phyloP scores from a whole-genome alignment of 2,113 vertebrate genomes.

The Vombatus ursinus region DNA sequence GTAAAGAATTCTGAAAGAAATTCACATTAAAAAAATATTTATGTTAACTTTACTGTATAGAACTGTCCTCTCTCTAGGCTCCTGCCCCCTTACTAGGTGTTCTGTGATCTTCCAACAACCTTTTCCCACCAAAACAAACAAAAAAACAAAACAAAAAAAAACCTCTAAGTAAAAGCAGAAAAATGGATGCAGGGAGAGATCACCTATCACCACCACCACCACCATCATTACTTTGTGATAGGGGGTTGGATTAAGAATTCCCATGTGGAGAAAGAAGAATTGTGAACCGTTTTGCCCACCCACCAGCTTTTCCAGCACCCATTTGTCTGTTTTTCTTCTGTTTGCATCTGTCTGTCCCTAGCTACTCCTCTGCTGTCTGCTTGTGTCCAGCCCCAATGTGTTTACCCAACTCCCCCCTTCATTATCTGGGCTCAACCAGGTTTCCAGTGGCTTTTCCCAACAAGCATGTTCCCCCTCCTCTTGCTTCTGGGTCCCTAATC shows the following conservation, averaged over 20 bases:
- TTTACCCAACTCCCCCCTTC: neutral
- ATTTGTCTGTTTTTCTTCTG: neutral
- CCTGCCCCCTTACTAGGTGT: neutral
- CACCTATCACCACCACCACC: too few relatives aligned
- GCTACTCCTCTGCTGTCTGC: neutral
- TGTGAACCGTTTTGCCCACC: neutral
- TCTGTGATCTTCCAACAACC: neutral
- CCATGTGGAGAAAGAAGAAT: neutral
- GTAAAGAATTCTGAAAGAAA: neutral
- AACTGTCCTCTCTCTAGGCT: neutral
- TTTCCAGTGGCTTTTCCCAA: neutral
- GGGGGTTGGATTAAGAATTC: too few relatives aligned
- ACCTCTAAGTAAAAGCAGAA: neutral
- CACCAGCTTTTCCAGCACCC: neutral
- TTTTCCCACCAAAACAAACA: too few relatives aligned
- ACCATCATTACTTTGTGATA: neutral
- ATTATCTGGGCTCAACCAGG: neutral
- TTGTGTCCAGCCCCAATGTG: neutral
- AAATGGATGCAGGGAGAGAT: neutral
- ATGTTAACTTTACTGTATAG: neutral
- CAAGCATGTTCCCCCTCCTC: neutral
- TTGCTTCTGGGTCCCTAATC: neutral
- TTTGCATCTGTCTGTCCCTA: neutral
- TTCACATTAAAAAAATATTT: neutral
- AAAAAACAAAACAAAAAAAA: too few relatives aligned